Evolutionary conservation across 2,797 vertebrate genomes (phyloP).

Genomic region (Paramormyrops hopkinsi): DNA sequence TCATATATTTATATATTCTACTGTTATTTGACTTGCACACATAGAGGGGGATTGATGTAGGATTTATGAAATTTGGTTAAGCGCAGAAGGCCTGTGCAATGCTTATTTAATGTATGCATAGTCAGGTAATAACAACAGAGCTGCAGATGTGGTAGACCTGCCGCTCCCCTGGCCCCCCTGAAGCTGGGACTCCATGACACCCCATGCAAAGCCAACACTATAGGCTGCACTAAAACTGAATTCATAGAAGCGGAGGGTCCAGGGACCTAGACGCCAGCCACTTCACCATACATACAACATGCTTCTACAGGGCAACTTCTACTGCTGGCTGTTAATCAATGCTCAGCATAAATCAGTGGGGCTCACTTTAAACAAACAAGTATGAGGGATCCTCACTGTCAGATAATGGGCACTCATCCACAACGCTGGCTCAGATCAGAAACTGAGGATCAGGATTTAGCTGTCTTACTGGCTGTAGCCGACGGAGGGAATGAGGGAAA

Average conservation of each 20-base stretch:
- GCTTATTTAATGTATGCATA: neutral
- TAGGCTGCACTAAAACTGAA: conserved; percentile 46
- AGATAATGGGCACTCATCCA: neutral
- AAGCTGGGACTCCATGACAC: neutral
- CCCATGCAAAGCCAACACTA: conserved; percentile 23
- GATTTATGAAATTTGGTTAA: neutral
- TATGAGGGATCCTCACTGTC: conserved; percentile 41
- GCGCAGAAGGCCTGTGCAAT: neutral
- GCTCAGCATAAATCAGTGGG: conserved; percentile 42
- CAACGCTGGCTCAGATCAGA: neutral
- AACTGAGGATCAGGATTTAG: neutral
- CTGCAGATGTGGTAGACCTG: neutral
- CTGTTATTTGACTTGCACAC: neutral
- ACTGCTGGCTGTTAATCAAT: conserved; percentile 58
- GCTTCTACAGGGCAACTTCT: conserved; percentile 48
- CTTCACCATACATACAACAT: conserved; percentile 38
- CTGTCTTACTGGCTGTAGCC: neutral
- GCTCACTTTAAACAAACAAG: conserved; percentile 56
- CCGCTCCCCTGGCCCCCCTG: neutral
- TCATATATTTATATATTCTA: conserved; percentile 1
- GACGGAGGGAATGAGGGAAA: neutral
- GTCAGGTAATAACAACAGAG: neutral
- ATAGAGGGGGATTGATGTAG: neutral
- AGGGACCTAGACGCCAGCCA: conserved; percentile 50
- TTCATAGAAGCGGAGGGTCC: conserved; percentile 39